These are phyloP conservation scores for Eupithecia centaureata DNA, from an alignment of 2,888 invertebrate genomes.

Conservation along the genomic window DNA sequence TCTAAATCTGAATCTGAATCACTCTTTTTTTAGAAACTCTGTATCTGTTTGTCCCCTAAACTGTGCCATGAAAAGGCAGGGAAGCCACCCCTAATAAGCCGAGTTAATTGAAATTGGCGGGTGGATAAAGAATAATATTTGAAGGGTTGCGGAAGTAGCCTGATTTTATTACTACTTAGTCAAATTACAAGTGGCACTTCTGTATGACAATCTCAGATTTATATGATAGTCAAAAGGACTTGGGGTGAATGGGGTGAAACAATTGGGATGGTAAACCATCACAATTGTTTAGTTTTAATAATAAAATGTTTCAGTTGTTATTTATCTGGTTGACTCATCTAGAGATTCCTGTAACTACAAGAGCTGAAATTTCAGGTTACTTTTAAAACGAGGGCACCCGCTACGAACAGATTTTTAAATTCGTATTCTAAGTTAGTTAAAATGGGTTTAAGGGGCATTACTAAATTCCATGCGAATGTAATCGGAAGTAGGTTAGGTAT, in stretches of 20 bases:
- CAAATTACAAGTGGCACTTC: slow-evolving; percentile 12
- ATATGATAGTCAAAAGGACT: background rate
- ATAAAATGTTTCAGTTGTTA: no score
- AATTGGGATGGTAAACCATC: background rate
- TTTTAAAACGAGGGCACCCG: no score
- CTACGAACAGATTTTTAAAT: no score
- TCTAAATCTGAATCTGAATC: no score
- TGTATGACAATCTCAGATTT: background rate
- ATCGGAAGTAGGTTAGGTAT: no score
- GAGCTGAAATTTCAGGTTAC: no score
- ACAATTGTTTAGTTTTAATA: no score
- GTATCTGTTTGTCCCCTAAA: slow-evolving; percentile 4
- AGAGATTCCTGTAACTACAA: no score
- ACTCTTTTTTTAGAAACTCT: background rate
- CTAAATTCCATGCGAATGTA: no score
- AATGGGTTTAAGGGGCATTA: no score
- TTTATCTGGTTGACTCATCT: no score
- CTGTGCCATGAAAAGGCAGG: slow-evolving; percentile 25
- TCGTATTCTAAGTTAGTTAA: no score
- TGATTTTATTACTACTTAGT: slow-evolving; percentile 27
- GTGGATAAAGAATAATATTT: slow-evolving; percentile 34
- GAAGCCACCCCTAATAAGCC: slow-evolving; percentile 40
- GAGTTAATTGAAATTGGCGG: slow-evolving; percentile 44
- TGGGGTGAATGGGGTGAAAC: background rate
- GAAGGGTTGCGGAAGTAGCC: slow-evolving; percentile 28